Conservation (phyloP, 2,888 invertebrate genomes). For the Rhopalosiphum nymphaeae region DNA sequence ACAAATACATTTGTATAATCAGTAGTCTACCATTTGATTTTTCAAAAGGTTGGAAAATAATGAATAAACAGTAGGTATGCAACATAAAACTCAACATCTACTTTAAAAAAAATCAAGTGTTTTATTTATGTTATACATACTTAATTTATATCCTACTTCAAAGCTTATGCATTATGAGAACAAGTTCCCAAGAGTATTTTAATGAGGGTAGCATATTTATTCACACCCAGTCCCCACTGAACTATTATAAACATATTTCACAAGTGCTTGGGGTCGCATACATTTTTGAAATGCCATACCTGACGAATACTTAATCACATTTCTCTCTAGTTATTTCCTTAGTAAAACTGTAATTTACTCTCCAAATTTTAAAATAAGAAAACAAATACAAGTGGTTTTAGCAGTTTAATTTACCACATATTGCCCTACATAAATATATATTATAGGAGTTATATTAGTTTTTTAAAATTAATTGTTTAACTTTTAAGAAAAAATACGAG, state of each 20-base stretch:
- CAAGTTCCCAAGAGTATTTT: constrained; percentile 46
- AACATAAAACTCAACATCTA: constrained; percentile 22
- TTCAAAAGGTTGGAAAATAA: background rate
- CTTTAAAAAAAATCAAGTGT: constrained; percentile 27
- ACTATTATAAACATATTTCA: constrained; percentile 60
- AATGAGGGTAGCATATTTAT: constrained; percentile 56
- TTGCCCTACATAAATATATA: constrained; percentile 1
- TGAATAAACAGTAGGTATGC: constrained; percentile 9
- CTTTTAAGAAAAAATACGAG: background rate
- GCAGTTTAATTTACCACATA: constrained; percentile 35
- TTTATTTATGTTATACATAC: constrained; percentile 19
- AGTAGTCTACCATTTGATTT: background rate
- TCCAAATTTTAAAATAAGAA: constrained; percentile 15
- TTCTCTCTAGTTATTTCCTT: constrained; percentile 16
- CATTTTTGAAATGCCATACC: constrained; percentile 48
- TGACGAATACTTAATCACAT: constrained; percentile 48
- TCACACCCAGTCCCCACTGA: constrained; percentile 40
- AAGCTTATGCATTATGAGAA: constrained; percentile 33
- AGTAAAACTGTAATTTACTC: constrained; percentile 15
- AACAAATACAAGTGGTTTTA: constrained; percentile 33
- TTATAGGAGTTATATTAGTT: background rate
- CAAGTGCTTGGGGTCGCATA: constrained; percentile 41
- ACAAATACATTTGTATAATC: background rate
- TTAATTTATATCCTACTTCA: constrained; percentile 52
- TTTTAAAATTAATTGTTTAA: background rate